These are phyloP conservation scores for Sparidentex hasta DNA, from an alignment of 2,797 vertebrate genomes.

Conservation along the genomic window DNA sequence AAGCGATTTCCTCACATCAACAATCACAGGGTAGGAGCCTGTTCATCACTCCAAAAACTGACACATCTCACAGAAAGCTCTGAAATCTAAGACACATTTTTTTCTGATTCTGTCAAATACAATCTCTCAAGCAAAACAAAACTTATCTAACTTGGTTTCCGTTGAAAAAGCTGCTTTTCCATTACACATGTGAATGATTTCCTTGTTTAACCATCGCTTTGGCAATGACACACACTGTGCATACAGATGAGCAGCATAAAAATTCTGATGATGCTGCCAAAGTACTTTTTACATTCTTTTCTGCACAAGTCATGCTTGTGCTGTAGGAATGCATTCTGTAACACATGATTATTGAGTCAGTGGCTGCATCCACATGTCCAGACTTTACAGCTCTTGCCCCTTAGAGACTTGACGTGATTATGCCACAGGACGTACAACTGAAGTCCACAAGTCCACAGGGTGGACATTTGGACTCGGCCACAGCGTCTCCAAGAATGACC, in stretches of 20 bases:
- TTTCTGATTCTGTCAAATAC: too few relatives aligned
- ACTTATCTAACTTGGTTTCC: too few relatives aligned
- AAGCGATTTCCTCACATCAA: neutral
- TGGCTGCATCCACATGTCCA: neutral
- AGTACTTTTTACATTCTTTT: neutral
- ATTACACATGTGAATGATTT: neutral
- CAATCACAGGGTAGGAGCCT: neutral
- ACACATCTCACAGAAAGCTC: neutral
- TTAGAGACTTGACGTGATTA: too few relatives aligned
- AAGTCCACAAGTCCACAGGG: too few relatives aligned
- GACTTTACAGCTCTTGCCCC: too few relatives aligned
- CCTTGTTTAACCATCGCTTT: too few relatives aligned
- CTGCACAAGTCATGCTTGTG: neutral
- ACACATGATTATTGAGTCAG: neutral
- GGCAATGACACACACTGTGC: neutral
- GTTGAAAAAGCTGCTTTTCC: neutral
- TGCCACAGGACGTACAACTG: too few relatives aligned
- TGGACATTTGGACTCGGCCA: too few relatives aligned
- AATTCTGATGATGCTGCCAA: conserved; percentile 4
- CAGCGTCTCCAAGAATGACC: neutral
- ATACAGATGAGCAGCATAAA: neutral
- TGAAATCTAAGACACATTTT: neutral
- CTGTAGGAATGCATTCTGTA: neutral
- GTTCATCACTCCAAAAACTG: neutral
- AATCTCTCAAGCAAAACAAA: too few relatives aligned